A percentile compares a stretch with the other conserved stretches of the same genome.
These are phyloP conservation scores for Sycobia sp. DNA, from an alignment of 1,140 invertebrate species.

Conservation along the genomic window DNA sequence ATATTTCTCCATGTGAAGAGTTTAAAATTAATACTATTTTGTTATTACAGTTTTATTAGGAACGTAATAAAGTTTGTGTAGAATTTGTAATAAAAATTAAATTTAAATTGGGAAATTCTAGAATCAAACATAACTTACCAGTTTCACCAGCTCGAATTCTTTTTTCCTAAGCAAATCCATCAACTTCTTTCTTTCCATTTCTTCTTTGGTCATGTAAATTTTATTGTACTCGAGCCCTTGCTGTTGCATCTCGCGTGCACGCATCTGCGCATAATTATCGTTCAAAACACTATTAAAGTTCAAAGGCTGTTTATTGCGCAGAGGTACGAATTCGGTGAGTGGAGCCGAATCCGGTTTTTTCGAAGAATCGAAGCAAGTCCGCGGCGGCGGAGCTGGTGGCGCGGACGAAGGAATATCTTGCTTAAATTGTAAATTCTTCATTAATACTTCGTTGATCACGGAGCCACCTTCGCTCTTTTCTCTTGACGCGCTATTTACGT, in stretches of 20 bases:
- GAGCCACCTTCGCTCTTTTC: conserved; percentile 20
- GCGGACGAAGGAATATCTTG: conserved; percentile 42
- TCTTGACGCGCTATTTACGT: neutral
- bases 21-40: no score
- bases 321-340: conserved; percentile 12
- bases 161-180: conserved; percentile 46
- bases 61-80: no score
- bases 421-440: conserved; percentile 50
- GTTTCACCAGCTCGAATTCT: conserved; percentile 44
- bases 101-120: neutral
- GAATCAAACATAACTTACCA: conserved; percentile 41
- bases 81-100: no score
- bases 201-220: conserved; percentile 48
- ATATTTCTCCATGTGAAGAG: no score
- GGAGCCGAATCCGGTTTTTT: conserved; percentile 14
- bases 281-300: conserved; percentile 48
- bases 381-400: conserved; percentile 15
- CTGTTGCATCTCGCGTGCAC: conserved; percentile 3
- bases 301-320: conserved; percentile 28
- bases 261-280: conserved; percentile 45
- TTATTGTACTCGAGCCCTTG: conserved; percentile 33
- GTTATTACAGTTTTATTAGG: no score
- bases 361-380: conserved; percentile 30
- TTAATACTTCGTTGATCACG: conserved; percentile 47
- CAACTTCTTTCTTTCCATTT: conserved; percentile 46